Evolutionary conservation across 2,113 vertebrate genomes (phyloP).

Genomic region (Burhinus oedicnemus): DNA sequence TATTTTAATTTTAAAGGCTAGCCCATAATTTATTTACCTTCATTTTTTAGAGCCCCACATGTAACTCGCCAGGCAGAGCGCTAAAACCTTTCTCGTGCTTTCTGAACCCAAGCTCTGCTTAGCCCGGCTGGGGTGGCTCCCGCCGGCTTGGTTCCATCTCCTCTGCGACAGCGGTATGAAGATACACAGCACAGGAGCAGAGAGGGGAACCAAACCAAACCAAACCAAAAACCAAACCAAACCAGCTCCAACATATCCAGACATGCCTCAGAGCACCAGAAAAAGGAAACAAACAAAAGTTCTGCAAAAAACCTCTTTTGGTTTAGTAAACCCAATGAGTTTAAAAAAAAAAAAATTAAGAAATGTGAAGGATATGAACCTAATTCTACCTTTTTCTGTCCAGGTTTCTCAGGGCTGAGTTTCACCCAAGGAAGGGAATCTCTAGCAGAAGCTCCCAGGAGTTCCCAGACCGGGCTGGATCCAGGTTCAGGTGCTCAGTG

Average conservation of each 20-base stretch:
- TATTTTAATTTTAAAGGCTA: neutral
- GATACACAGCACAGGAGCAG: neutral
- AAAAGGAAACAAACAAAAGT: neutral
- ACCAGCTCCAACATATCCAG: neutral
- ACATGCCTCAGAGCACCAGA: neutral
- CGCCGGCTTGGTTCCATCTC: neutral
- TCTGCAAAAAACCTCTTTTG: rapidly evolving
- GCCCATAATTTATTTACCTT: neutral
- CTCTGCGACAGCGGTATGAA: too few species aligned
- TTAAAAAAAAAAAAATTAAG: too few species aligned
- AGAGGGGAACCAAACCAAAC: neutral
- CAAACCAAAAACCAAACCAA: too few species aligned
- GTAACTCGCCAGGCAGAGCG: rapidly evolving
- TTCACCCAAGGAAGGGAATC: neutral
- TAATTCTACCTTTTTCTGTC: neutral
- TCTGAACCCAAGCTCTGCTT: neutral
- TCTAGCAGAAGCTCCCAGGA: neutral
- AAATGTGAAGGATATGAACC: neutral
- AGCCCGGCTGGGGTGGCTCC: neutral
- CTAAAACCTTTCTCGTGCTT: neutral
- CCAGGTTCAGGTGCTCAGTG: too few species aligned
- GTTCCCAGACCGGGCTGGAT: neutral
- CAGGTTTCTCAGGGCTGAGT: neutral
- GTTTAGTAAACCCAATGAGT: neutral
- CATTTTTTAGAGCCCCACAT: neutral